Percentiles rank a stretch among this genome's conserved stretches.
Conservation (phyloP, 92 coral and sea anemone species). For the Epizoanthus stellaris region DNA sequence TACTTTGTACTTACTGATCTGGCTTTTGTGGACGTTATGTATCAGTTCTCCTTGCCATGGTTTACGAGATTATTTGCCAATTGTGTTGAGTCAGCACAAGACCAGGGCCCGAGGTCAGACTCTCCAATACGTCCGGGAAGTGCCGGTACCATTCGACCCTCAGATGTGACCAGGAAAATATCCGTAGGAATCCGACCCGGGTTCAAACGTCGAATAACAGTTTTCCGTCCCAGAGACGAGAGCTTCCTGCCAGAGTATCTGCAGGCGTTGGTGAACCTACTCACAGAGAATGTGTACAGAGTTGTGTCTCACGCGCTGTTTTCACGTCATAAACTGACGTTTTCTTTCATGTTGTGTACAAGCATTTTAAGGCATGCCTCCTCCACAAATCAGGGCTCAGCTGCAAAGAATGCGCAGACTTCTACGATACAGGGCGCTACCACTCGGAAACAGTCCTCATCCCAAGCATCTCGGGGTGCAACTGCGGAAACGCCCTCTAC, state of each 20-base stretch:
- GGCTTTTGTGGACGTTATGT: slow-evolving; percentile 88
- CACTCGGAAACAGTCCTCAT: not conserved
- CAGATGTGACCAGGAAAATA: slow-evolving; percentile 54
- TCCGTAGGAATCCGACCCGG: slow-evolving; percentile 66
- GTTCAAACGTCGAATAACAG: slow-evolving; percentile 64
- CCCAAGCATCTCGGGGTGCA: not conserved
- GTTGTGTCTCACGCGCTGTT: slow-evolving; percentile 89
- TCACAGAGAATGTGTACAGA: slow-evolving; percentile 91
- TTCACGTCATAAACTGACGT: slow-evolving; percentile 87
- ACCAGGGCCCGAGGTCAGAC: slow-evolving; percentile 56
- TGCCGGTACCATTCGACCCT: slow-evolving; percentile 90
- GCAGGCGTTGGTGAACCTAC: slow-evolving; percentile 75
- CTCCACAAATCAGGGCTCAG: not conserved
- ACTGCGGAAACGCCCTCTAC: not conserved
- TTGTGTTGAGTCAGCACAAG: slow-evolving; percentile 75
- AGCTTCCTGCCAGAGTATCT: slow-evolving; percentile 78
- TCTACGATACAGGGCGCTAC: not conserved
- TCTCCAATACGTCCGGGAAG: slow-evolving; percentile 90
- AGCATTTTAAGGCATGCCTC: slow-evolving; percentile 74
- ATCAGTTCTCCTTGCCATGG: slow-evolving; percentile 95
- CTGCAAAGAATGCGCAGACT: not conserved
- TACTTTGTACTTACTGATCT: slow-evolving; percentile 91
- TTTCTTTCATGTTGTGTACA: slow-evolving; percentile 90
- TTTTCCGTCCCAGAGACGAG: slow-evolving; percentile 65
- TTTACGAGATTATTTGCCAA: slow-evolving; percentile 84